phyloP scores from a whole-genome alignment of 2,888 invertebrate species.

The Rhopalosiphum nymphaeae region DNA sequence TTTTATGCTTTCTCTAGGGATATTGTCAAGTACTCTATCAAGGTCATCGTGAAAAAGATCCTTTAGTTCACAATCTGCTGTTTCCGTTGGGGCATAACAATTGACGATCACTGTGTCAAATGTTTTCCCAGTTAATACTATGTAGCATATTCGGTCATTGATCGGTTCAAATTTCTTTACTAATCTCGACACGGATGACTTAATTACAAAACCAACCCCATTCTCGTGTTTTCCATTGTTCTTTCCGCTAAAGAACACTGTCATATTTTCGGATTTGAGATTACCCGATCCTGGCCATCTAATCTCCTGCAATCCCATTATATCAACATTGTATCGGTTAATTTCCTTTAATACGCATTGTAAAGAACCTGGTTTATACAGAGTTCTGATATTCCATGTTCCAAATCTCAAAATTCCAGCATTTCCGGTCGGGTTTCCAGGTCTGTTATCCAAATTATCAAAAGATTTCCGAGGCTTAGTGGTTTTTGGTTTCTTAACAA shows the following conservation, averaged over 20 bases:
- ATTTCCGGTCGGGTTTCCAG: conserved; percentile 35
- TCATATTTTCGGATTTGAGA: background rate
- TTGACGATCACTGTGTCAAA: background rate
- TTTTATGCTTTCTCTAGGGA: background rate
- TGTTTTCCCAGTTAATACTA: background rate
- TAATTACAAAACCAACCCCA: background rate
- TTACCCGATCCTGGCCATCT: background rate
- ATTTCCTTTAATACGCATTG: too few species aligned
- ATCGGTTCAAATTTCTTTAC: background rate
- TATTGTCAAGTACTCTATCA: conserved; percentile 11
- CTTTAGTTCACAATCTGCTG: background rate
- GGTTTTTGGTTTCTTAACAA: conserved; percentile 37
- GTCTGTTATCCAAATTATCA: conserved; percentile 35
- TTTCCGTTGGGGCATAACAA: background rate
- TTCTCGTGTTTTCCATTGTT: too few species aligned
- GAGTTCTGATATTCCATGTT: conserved; percentile 31
- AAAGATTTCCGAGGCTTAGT: conserved; percentile 24
- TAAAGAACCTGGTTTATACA: background rate
- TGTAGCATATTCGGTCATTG: background rate
- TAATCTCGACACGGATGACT: background rate
- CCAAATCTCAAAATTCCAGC: conserved; percentile 46
- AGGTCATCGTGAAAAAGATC: background rate
- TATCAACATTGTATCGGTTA: too few species aligned
- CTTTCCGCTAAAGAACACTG: too few species aligned
- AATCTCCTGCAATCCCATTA: too few species aligned